These are phyloP conservation scores for Fringilla coelebs DNA, from an alignment of 2,797 vertebrate species.

Conservation along the genomic window DNA sequence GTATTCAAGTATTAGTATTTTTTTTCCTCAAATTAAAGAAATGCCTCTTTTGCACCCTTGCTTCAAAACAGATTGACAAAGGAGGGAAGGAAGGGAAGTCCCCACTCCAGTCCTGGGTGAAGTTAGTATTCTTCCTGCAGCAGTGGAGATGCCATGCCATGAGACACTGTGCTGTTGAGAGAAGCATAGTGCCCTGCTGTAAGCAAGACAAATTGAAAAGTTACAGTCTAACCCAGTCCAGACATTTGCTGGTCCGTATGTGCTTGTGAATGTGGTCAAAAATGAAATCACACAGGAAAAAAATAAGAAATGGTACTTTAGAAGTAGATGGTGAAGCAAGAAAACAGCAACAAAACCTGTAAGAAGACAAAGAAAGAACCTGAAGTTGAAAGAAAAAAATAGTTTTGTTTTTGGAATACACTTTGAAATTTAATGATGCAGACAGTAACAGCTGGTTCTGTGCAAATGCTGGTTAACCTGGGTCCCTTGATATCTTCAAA, in stretches of 20 bases:
- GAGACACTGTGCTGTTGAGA: background rate
- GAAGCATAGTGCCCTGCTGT: background rate
- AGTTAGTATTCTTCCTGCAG: background rate
- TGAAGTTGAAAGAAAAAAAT: background rate
- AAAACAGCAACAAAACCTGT: background rate
- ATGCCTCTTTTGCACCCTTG: rapidly evolving
- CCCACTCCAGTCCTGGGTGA: background rate
- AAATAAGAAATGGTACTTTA: background rate
- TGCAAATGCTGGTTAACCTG: background rate
- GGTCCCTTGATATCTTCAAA: conserved; percentile 26
- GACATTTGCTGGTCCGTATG: background rate
- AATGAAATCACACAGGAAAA: background rate
- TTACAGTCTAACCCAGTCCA: background rate
- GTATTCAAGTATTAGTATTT: background rate
- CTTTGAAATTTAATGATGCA: conserved; percentile 25
- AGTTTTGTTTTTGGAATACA: background rate
- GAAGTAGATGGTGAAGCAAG: background rate
- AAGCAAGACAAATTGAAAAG: background rate
- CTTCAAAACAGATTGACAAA: background rate
- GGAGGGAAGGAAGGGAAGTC: background rate
- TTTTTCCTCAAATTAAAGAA: background rate
- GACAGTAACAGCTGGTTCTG: conserved; percentile 4
- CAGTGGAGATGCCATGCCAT: background rate
- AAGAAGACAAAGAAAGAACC: background rate
- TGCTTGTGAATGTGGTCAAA: background rate